Conservation (phyloP, 2,113 vertebrate genomes). For the Varanus salvator region DNA sequence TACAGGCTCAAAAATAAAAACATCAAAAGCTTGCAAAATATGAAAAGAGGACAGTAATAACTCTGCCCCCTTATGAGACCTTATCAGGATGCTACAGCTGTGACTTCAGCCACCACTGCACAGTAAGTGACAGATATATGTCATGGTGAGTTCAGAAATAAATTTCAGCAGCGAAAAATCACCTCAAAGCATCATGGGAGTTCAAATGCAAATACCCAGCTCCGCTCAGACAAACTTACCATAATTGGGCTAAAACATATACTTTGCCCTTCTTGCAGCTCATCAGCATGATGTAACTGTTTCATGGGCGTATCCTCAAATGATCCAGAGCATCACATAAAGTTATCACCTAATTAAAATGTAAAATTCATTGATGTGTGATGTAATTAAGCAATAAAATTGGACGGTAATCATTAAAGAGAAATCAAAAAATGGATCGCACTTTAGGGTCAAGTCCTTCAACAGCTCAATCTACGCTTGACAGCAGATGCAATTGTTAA, state of each 20-base stretch:
- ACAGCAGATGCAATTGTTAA: slow-evolving; percentile 53
- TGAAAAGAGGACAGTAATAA: background rate
- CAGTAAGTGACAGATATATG: slow-evolving; percentile 1
- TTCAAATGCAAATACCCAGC: slow-evolving; percentile 5
- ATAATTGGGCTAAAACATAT: slow-evolving; percentile 16
- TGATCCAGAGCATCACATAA: slow-evolving; percentile 67
- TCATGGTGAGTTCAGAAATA: slow-evolving; percentile 34
- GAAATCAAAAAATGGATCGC: slow-evolving; percentile 58
- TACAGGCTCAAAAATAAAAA: background rate
- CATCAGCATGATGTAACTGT: slow-evolving; percentile 48
- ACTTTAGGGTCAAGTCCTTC: slow-evolving; percentile 67
- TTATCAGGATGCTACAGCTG: slow-evolving; percentile 28
- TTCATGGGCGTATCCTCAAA: slow-evolving; percentile 62
- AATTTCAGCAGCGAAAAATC: slow-evolving; percentile 18
- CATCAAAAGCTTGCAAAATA: background rate
- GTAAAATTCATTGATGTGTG: slow-evolving; percentile 69
- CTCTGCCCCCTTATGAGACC: background rate
- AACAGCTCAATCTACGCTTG: slow-evolving; percentile 52
- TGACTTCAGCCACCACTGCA: background rate
- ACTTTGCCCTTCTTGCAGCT: slow-evolving; percentile 51
- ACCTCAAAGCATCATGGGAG: slow-evolving; percentile 1
- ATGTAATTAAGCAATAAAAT: slow-evolving; percentile 70
- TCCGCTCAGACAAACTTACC: slow-evolving; percentile 27
- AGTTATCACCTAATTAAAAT: slow-evolving; percentile 71
- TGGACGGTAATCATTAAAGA: slow-evolving; percentile 66